A percentile compares a stretch with the other conserved stretches of the same genome.
Conservation (phyloP, 2,888 invertebrate species). For the Synanthedon vespiformis region DNA sequence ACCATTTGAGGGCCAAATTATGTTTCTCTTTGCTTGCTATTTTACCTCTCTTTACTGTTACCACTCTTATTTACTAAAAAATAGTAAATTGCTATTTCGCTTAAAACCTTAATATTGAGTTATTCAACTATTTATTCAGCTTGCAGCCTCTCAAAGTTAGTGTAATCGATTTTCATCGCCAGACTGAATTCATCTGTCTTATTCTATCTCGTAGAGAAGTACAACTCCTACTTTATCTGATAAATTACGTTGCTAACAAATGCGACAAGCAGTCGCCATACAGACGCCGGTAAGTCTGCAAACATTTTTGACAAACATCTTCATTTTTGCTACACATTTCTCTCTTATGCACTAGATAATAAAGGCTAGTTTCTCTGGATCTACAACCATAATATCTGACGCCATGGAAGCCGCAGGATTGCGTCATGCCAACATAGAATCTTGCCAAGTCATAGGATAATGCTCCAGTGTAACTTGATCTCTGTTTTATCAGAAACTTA, state of each 20-base stretch:
- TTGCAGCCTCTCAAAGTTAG: too few species aligned
- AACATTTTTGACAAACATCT: slow-evolving; percentile 15
- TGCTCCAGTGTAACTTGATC: slow-evolving; percentile 23
- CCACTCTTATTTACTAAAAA: too few species aligned
- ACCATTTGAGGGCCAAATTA: too few species aligned
- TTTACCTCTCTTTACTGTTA: too few species aligned
- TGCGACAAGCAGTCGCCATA: slow-evolving; percentile 11
- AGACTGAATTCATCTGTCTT: neutral
- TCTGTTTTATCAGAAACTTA: slow-evolving; percentile 5
- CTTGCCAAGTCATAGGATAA: slow-evolving; percentile 26
- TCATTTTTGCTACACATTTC: neutral
- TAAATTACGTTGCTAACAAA: slow-evolving; percentile 1
- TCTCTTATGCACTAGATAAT: slow-evolving; percentile 2
- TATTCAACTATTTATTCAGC: too few species aligned
- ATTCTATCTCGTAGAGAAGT: slow-evolving; percentile 7
- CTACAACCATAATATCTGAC: neutral
- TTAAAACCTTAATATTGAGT: too few species aligned
- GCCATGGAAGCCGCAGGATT: slow-evolving; percentile 24
- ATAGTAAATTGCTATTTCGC: too few species aligned
- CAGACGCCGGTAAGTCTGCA: slow-evolving; percentile 31
- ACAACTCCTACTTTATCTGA: slow-evolving; percentile 1
- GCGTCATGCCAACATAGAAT: slow-evolving; percentile 26
- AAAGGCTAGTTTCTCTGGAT: slow-evolving; percentile 8
- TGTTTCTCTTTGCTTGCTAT: too few species aligned
- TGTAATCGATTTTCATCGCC: too few species aligned